Evolutionary conservation across 2,888 invertebrate genomes (phyloP), one percentile per base, ranked within the genome.

Genomic region (Blastobasis adustella): DNA sequence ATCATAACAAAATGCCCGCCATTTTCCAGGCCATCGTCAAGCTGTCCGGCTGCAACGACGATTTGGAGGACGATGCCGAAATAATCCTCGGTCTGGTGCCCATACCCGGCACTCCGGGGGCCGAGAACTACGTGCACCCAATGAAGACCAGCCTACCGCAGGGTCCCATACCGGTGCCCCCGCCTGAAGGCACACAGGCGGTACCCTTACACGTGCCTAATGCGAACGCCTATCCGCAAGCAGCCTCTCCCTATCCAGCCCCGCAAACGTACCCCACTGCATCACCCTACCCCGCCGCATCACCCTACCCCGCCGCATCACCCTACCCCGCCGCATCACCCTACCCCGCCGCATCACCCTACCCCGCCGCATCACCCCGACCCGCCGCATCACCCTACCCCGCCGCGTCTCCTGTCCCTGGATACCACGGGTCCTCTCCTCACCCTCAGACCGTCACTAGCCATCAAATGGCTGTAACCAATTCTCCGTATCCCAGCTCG

Each of bases 41-140:
- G 55, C 47, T 80, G n/a, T 72, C 82, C 0, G 84, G 81, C 1
- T 84, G 82, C 61, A 76, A 71, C 55, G 73, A 74, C 36, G 72
- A 76, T 3, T 37, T 76, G 4, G 60, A 69, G 51, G 82, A 82
- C 36, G 77, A 80, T 49, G 56, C 68, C 0, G 76, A 81, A 47
- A 64, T 85, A 23, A 71, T 69, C 44, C 58, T 85, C n/a, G 84
- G 84, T 0, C 54, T 80, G 6, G 57, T 79, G 1, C 82, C 83
- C 0, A 41, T 78, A 1, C 41, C 50, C 37, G 62, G 61, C 23
- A 62, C 63, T 4, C 46, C 58, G 0, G 55, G 59, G 6, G 7
- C 46, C 0, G 61, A 58, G 0, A 53, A 54, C 0, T 79, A 76
- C 54, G 49, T 54, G 3, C 81, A 82, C 49, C 81, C 82, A 0